Evolutionary conservation across 1,140 invertebrate genomes (phyloP), one percentile per base, ranked within the genome.

Genomic region (Orchestia grillus): DNA sequence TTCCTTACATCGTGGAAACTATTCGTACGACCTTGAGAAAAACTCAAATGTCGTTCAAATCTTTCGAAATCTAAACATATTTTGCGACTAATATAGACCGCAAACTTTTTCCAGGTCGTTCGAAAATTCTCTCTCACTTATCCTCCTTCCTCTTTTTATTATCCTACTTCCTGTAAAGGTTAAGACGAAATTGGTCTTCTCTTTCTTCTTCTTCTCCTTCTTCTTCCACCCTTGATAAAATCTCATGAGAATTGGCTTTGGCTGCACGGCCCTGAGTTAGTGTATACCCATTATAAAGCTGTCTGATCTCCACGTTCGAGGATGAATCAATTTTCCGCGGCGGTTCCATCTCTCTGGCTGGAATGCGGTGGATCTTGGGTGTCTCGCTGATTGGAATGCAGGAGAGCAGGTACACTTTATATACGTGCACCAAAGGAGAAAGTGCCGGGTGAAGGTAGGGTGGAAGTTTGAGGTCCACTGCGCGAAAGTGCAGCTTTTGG

Each of bases 371-470:
- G 43, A 45, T 94, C 62, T 94, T 47, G 6, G 92, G 44, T 90
- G 41, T 90, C 43, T 90, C 36, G 44, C 44, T 94, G 92, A 45
- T 40, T 40, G 92, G 92, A 94, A 94, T 94, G 92, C 92, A 94
- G 92, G 44, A 94, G 92, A 36, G 92, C 44, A 47, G 92, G 92
- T 94, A 47, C 41, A 36, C 41, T 94, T 41, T 42, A 90, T 90
- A 47, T 42, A 40, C 41, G 47, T 45, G 41, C 41, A 94, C 45
- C 47, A 40, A 94, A 44, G 36, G 92, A 94, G 92, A 94, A 94
- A 94, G 92, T 94, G 92, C 92, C 43, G 47, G 47, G 92, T 94
- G 92, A 94, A 94, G 92, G 92, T 94, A 94, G 92, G 92, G 44
- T 45, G 19, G 92, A 45, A 45, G 92, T 45, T 94, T 45, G 92